Evolutionary conservation across 2,113 vertebrate genomes (phyloP), one percentile per base, ranked within the genome.

Genomic region (Thomomys bottae): DNA sequence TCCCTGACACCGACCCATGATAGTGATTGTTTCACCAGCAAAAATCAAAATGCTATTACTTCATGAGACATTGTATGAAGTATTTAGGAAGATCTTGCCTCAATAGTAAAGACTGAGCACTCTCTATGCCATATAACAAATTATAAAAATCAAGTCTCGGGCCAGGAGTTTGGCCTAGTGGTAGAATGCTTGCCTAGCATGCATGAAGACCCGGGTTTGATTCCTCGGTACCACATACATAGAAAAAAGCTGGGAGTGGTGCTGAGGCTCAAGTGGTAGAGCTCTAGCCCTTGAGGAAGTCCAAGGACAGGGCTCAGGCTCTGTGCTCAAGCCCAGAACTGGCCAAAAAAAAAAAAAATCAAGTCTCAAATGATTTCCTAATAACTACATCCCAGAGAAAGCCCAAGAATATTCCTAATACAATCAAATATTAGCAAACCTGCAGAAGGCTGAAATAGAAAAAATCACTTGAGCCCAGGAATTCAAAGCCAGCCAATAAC

Each of bases 371-470:
- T 30, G 81, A 30, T 90, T 45, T 67, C 54, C 21, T 84, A 61
- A 77, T 61, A 92, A 63, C 36, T 45, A 88, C 6, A 93, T 26
- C 6, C 30, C 26, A 82, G 30, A 68, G 12, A 81, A 93, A 90
- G 6, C 14, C 71, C 45, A 85, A 86, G n/a, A 75, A 67, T 71
- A 68, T 73, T 80, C 64, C 61, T 86, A 68, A 68, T 28, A 75
- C 21, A 89, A 81, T 49, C 49, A 75, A 63, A 21, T 26, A 76
- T 80, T 66, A 79, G 18, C 30, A 92, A 28, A 73, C 11, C 38
- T 38, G 68, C 18, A 26, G 18, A 28, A 80, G 57, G 70, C 57
- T 64, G 17, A 82, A 40, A 8, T 26, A 82, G 11, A 8, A 64
- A 34, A 34, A 49, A 63, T 17, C 77, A 63, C 20, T 26, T 49